Conservation (phyloP, 1,140 invertebrate genomes). For the Laupala kohalensis region DNA sequence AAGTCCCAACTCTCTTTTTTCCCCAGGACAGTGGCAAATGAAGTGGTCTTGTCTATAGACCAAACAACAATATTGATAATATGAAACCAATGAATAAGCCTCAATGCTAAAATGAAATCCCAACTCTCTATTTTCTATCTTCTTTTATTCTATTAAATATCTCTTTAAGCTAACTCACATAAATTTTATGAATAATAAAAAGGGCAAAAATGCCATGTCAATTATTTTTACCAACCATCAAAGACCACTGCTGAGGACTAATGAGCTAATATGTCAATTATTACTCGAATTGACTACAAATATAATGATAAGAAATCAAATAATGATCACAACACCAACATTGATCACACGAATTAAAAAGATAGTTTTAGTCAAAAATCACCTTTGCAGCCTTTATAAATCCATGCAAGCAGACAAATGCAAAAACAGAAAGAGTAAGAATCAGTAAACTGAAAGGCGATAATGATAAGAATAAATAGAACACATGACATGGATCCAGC, state of each 20-base stretch:
- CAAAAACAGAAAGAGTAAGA: slow-evolving; percentile 17
- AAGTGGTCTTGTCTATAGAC: background rate
- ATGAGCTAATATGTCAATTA: background rate
- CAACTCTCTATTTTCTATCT: too few species aligned
- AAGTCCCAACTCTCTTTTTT: background rate
- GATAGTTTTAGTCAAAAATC: slow-evolving; percentile 9
- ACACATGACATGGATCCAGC: background rate
- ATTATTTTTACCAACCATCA: background rate
- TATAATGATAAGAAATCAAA: background rate
- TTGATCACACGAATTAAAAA: background rate
- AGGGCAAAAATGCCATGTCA: too few species aligned
- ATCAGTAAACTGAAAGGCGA: slow-evolving; percentile 4
- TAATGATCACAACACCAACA: background rate
- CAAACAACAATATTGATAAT: too few species aligned
- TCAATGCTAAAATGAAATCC: too few species aligned
- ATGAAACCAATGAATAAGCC: too few species aligned
- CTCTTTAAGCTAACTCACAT: too few species aligned
- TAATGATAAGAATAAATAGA: slow-evolving; percentile 2
- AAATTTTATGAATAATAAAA: too few species aligned
- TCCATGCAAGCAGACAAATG: slow-evolving; percentile 24
- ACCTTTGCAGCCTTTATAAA: slow-evolving; percentile 24
- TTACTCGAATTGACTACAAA: background rate
- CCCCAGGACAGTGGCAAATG: background rate
- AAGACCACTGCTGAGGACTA: background rate
- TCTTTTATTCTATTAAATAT: too few species aligned